Evolutionary conservation across 1,140 invertebrate genomes (phyloP), one percentile per base, ranked within the genome.

Genomic region (Neotoxoptera formosana): DNA sequence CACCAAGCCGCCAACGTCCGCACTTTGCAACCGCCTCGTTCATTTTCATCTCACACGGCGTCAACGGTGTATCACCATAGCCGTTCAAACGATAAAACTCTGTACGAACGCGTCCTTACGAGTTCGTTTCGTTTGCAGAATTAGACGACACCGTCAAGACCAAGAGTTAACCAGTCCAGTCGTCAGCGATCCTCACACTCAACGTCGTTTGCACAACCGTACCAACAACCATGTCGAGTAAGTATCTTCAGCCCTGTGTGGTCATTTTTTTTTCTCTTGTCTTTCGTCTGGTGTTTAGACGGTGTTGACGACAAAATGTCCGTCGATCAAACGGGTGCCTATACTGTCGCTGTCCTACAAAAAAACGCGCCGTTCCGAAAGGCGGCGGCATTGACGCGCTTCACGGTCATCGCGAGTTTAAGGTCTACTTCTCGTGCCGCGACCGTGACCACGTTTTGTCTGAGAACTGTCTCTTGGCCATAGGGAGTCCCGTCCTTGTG

Each of bases 21-120:
- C 60, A 84, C 34, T 41, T 7, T 9, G 36, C 30, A 84, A 84
- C 83, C 21, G 36, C 25, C 67, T 51, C 48, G 47, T 83, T 92
- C 91, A 92, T 92, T 92, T 92, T 36, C 81, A 53, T 51, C 34
- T 84, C 23, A n/a, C n/a, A 53, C 91, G 91, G 47, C 76, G 34
- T 41, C 9, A 4, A n/a, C 34, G 76, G 48, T 83, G 3, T 30
- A 25, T 0, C 30, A 47, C n/a, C 81, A 76, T 30, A 23, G n/a
- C 45, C 90, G 90, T 76, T 81, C 41, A 17, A 25, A 76, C 20
- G 21, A 30, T 1, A 30, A 86, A 90, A 60, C n/a, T n/a, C 21
- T 6, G 14, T 9, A 36, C 30, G 60, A 76, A 76, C 60, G 30
- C 60, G 60, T n/a, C 21, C 6, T 76, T 11, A 67, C 60, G 60